Conservation (phyloP, 35 echinoderm and acorn worm species). For the Heliocidaris erythrogramma region DNA sequence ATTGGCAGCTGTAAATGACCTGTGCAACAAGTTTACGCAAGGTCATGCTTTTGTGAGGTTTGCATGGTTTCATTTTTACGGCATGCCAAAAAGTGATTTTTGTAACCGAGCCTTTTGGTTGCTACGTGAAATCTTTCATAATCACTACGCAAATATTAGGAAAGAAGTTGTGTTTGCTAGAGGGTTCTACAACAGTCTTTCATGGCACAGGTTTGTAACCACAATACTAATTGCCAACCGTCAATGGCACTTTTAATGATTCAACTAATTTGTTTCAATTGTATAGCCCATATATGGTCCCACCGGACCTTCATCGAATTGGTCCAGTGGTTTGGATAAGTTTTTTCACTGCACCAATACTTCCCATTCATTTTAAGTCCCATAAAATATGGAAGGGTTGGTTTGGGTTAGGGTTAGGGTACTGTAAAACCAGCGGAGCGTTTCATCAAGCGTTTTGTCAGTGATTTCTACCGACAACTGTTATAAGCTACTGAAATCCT, state of each 20-base stretch:
- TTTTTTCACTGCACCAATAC: not conserved
- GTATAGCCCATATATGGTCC: not conserved
- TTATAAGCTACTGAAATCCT: no score
- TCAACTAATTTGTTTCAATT: not conserved
- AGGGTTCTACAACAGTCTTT: not conserved
- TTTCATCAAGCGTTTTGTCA: no score
- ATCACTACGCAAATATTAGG: not conserved
- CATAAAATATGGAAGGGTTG: no score
- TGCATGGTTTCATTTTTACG: not conserved
- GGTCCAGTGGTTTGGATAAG: not conserved
- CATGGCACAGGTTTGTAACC: not conserved
- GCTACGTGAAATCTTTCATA: not conserved
- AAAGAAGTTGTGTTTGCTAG: not conserved
- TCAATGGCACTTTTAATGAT: constrained; percentile 3
- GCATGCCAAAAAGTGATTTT: constrained; percentile 25
- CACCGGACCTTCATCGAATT: not conserved
- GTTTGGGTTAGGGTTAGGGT: no score
- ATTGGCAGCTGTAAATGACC: constrained; percentile 25
- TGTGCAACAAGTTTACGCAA: constrained; percentile 33
- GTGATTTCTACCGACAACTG: no score
- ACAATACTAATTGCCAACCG: not conserved
- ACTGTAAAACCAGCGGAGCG: no score
- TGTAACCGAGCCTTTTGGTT: not conserved
- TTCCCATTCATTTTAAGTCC: not conserved
- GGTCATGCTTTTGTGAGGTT: not conserved